Evolutionary conservation across 2,113 vertebrate species (phyloP).

Genomic region (Formicarius rufipectus): DNA sequence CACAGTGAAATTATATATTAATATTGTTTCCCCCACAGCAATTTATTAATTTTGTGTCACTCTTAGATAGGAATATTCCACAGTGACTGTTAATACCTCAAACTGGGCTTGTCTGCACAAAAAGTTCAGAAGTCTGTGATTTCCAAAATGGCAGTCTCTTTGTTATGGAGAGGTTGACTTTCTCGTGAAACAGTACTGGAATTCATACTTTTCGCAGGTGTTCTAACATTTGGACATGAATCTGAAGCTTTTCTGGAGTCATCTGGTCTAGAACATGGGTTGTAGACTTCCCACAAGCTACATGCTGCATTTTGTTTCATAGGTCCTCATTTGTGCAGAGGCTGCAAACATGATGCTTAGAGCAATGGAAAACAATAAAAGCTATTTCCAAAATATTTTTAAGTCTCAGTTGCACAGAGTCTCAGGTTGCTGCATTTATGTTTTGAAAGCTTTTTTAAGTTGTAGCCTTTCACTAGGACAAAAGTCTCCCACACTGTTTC

Average conservation of each 20-base stretch:
- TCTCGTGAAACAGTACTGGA: background rate
- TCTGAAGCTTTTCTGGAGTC: background rate
- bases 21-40: background rate
- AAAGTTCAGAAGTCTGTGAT: background rate
- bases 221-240: background rate
- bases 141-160: background rate
- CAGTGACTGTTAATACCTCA: background rate
- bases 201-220: background rate
- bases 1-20: background rate
- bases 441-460: background rate
- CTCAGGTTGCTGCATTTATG: background rate
- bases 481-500: background rate
- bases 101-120: background rate
- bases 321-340: background rate
- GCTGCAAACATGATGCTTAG: background rate
- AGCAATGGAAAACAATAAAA: background rate
- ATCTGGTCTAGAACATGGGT: background rate
- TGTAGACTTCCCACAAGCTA: background rate
- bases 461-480: background rate
- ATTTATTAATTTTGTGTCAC: background rate
- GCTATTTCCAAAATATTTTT: background rate
- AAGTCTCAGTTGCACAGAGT: background rate
- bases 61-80: background rate
- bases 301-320: background rate
- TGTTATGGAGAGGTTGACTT: background rate